These are phyloP conservation scores for Drosophila mettleri DNA, from an alignment of 2,888 invertebrate species.

Conservation along the genomic window DNA sequence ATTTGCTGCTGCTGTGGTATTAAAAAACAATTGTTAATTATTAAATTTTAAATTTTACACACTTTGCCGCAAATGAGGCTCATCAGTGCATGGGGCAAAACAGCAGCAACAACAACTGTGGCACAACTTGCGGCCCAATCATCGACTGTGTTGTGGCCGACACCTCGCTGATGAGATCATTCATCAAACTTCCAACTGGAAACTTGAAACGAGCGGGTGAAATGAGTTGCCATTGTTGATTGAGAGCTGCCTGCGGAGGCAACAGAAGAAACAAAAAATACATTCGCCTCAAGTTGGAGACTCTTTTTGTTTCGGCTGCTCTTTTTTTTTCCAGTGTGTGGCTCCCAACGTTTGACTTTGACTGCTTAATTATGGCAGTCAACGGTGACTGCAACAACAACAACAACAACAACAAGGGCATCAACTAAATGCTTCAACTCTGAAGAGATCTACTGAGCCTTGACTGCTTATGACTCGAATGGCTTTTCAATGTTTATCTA, in stretches of 20 bases:
- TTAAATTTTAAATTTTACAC: slow-evolving; percentile 75
- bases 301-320: slow-evolving; percentile 13
- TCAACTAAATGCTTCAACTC: slow-evolving; percentile 22
- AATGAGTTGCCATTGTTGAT: slow-evolving; percentile 82
- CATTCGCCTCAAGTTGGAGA: slow-evolving; percentile 28
- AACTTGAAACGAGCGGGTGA: slow-evolving; percentile 59
- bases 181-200: slow-evolving; percentile 70
- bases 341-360: slow-evolving; percentile 61
- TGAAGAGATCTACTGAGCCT: slow-evolving; percentile 6
- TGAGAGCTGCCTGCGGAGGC: slow-evolving; percentile 42
- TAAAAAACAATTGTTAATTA: slow-evolving; percentile 79
- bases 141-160: slow-evolving; percentile 70
- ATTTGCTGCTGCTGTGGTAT: slow-evolving; percentile 64
- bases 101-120: slow-evolving; percentile 18
- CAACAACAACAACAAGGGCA: slow-evolving; percentile 23
- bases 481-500: slow-evolving; percentile 14
- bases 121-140: slow-evolving; percentile 55
- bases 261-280: slow-evolving; percentile 14
- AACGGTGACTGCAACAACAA: slow-evolving; percentile 46
- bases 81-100: slow-evolving; percentile 50
- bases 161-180: slow-evolving; percentile 84
- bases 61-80: slow-evolving; percentile 68
- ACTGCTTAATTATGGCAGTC: slow-evolving; percentile 71
- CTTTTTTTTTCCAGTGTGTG: slow-evolving; percentile 22
- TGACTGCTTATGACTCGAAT: background rate